Evolutionary conservation across 2,888 invertebrate species (phyloP).

Genomic region (Apamea anceps): DNA sequence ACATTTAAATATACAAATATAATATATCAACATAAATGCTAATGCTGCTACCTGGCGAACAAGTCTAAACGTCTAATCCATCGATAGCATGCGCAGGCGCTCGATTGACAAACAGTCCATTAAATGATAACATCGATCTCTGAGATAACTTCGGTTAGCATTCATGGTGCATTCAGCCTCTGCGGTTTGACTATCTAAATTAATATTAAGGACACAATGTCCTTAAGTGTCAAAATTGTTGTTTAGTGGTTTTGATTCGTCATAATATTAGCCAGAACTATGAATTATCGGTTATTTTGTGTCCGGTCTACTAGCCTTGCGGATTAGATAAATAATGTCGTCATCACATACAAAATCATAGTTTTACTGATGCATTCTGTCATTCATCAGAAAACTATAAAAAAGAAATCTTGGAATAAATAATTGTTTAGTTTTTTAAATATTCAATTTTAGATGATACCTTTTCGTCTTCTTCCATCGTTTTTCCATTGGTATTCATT

Average conservation of each 20-base stretch:
- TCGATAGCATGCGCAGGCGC: slow-evolving; percentile 37
- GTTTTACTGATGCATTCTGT: not conserved
- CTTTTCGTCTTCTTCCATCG: not conserved
- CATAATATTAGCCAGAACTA: slow-evolving; percentile 46
- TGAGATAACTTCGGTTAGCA: slow-evolving; percentile 40
- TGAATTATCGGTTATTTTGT: slow-evolving; percentile 16
- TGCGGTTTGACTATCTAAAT: slow-evolving; percentile 53
- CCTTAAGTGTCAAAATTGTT: slow-evolving; percentile 57
- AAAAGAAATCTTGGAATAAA: not conserved
- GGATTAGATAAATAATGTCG: slow-evolving; percentile 24
- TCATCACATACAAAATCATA: not conserved
- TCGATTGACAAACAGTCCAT: slow-evolving; percentile 55
- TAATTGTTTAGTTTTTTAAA: not conserved
- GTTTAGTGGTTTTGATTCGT: slow-evolving; percentile 51
- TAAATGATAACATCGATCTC: slow-evolving; percentile 62
- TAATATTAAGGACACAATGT: slow-evolving; percentile 52
- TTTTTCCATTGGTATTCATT: not conserved
- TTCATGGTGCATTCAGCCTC: slow-evolving; percentile 36
- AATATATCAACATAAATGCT: slow-evolving; percentile 25
- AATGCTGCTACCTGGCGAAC: slow-evolving; percentile 37
- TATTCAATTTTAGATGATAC: not conserved
- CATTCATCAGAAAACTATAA: not conserved
- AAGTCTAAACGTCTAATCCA: slow-evolving; percentile 33
- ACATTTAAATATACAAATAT: not conserved
- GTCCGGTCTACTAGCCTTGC: slow-evolving; percentile 4